Percentiles rank a stretch among this genome's conserved stretches.
These are phyloP conservation scores for Numenius arquata DNA, from an alignment of 2,113 vertebrate species.

Conservation along the genomic window DNA sequence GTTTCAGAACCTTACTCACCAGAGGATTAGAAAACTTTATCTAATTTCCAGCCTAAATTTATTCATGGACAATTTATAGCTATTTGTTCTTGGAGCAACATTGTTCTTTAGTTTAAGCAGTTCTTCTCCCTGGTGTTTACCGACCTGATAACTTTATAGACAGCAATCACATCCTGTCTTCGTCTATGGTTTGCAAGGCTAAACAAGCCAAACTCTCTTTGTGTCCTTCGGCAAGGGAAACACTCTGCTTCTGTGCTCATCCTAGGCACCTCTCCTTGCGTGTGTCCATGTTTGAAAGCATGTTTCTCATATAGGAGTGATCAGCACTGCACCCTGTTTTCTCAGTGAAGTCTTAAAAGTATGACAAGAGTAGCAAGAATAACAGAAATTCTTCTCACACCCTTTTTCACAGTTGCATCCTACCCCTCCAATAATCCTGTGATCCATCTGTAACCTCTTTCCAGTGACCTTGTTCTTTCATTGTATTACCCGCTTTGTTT, in stretches of 20 bases:
- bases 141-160: conserved; percentile 39
- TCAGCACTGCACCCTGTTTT: neutral
- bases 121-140: conserved; percentile 48
- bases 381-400: neutral
- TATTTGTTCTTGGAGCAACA: conserved; percentile 38
- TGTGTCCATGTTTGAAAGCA: neutral
- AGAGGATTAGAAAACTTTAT: conserved; percentile 48
- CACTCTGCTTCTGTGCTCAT: neutral
- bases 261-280: neutral
- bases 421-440: neutral
- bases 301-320: neutral
- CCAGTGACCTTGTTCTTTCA: neutral
- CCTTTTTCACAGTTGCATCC: neutral
- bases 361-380: neutral
- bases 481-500: neutral
- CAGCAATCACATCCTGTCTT: conserved; percentile 30
- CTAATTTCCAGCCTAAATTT: conserved; percentile 56
- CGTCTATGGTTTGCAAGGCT: neutral
- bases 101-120: conserved; percentile 31
- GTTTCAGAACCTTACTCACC: conserved; percentile 13
- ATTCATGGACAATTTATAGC: conserved; percentile 53
- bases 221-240: neutral
- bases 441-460: neutral
- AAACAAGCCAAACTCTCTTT: conserved; percentile 29
- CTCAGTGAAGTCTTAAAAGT: neutral